Evolutionary conservation across 2,797 vertebrate species (phyloP).

Genomic region (Babyrousa celebensis): DNA sequence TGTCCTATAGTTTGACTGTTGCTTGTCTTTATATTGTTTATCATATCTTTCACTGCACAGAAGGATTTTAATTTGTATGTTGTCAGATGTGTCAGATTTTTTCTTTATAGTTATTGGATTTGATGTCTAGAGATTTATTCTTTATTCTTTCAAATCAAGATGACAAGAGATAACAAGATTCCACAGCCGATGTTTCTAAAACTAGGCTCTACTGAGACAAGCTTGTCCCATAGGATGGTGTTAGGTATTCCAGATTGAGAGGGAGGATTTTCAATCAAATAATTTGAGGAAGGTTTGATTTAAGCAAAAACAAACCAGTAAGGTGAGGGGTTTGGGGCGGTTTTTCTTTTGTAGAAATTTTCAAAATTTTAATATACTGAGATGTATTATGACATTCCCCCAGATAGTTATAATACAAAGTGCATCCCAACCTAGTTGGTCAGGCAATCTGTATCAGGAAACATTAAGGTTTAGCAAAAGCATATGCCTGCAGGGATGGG

Average conservation of each 20-base stretch:
- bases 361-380: not conserved
- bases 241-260: not conserved
- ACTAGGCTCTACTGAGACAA: not conserved
- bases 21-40: constrained; percentile 44
- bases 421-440: not conserved
- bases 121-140: constrained; percentile 15
- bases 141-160: constrained; percentile 50
- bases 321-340: not conserved
- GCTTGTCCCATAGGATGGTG: not conserved
- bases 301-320: not conserved
- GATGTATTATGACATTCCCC: not conserved
- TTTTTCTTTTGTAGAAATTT: not conserved
- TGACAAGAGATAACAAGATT: constrained; percentile 56
- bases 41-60: not conserved
- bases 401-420: not conserved
- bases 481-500: not conserved
- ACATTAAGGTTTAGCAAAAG: constrained; percentile 4
- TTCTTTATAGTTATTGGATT: constrained; percentile 64
- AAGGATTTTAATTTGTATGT: constrained; percentile 75
- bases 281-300: not conserved
- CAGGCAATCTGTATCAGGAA: constrained; percentile 10
- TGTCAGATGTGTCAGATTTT: constrained; percentile 59
- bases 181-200: constrained; percentile 25
- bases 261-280: not conserved
- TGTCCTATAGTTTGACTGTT: not conserved